A percentile compares a stretch with the other conserved stretches of the same genome.
phyloP scores from a whole-genome alignment of 2,888 invertebrate species.

The Junonia oenone region DNA sequence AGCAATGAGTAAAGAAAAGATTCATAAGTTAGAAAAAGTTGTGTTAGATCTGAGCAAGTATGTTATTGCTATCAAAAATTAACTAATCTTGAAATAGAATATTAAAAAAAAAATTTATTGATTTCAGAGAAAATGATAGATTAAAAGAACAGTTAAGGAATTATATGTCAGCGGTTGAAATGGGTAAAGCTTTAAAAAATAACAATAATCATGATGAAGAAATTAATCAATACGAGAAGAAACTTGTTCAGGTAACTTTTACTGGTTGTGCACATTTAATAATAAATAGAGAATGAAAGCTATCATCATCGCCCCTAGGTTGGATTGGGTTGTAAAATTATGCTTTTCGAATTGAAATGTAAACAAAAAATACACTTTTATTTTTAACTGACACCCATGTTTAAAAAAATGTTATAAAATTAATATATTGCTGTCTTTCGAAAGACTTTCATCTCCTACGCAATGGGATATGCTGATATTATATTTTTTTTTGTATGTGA shows the following conservation, averaged over 20 bases:
- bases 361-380: no score
- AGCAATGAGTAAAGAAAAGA: slow-evolving; percentile 64
- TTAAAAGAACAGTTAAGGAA: slow-evolving; percentile 91
- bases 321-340: no score
- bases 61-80: slow-evolving; percentile 80
- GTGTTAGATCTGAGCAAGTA: slow-evolving; percentile 83
- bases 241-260: slow-evolving; percentile 90
- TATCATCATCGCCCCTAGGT: no score
- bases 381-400: no score
- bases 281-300: no score
- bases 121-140: slow-evolving; percentile 87
- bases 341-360: no score
- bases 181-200: slow-evolving; percentile 88
- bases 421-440: no score
- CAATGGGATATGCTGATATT: no score
- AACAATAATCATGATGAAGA: slow-evolving; percentile 81
- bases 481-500: no score
- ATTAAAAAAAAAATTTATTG: background rate
- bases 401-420: no score
- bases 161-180: slow-evolving; percentile 93
- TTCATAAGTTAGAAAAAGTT: slow-evolving; percentile 72
- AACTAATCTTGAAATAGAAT: no score
- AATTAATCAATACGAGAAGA: slow-evolving; percentile 89
- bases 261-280: background rate
- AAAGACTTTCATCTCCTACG: no score